Evolutionary conservation across 1,140 invertebrate genomes (phyloP), one percentile per base, ranked within the genome.

Genomic region (Acyrthosiphon pisum): DNA sequence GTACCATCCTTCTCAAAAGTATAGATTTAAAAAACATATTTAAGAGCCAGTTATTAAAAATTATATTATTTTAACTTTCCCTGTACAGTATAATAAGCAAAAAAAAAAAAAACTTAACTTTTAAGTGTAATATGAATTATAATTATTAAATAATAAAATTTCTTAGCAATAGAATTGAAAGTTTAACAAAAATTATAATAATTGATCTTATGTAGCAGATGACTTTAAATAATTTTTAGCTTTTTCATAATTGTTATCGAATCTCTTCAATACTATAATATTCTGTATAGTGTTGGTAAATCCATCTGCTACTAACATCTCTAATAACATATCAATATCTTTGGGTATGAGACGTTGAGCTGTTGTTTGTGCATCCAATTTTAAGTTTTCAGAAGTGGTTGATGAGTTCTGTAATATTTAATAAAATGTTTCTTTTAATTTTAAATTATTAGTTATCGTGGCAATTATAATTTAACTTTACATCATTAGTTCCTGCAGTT

Each of bases 201-300:
- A 35, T 50, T 53, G 20, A 23, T 53, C 30, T 87, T 26, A 41
- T 8, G 44, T 26, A n/a, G 14, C 0, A 90, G 20, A 56, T 48
- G 46, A 26, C 14, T 53, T 93, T 56, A 93, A 93, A 86, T 93
- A 93, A 37, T 44, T 35, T 30, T 35, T 9, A 30, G 81, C 81
- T 84, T 93, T 84, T 93, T 86, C 48, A 56, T 30, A 93, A 56
- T 93, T 48, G 30, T 93, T 93, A 44, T 84, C 35, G 41, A 93
- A 93, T 53, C 91, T 93, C 44, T 93, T 93, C 2, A 93, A 20
- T 18, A 86, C 91, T 41, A 93, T 93, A 93, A 93, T 93, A 86
- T 93, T 93, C 48, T 93, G 91, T 9, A 93, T 93, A 18, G 91
- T 56, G 20, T 93, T 93, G 30, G 48, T 86, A 86, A 8, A 93